Conservation (phyloP, 2,888 invertebrate species). For the Chorisops tibialis region DNA sequence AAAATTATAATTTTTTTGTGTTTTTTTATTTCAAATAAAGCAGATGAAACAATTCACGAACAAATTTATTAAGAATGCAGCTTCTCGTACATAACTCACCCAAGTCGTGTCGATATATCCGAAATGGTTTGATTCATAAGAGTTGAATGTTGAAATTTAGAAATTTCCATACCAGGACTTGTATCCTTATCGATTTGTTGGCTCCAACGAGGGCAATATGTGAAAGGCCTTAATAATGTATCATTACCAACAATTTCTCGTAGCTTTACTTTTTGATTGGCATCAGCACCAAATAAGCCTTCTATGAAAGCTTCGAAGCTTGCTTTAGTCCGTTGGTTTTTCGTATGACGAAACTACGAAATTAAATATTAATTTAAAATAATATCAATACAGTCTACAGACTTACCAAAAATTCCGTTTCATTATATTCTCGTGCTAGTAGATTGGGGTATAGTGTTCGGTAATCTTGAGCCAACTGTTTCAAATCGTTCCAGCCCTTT, state of each 20-base stretch:
- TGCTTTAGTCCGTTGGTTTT: conserved; percentile 58
- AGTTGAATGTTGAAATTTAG: conserved; percentile 40
- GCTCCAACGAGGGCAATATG: conserved; percentile 62
- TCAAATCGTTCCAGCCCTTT: conserved; percentile 63
- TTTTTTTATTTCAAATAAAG: background rate
- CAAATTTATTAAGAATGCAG: background rate
- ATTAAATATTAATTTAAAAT: background rate
- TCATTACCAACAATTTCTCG: conserved; percentile 44
- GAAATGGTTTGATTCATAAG: conserved; percentile 50
- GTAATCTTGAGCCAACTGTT: conserved; percentile 65
- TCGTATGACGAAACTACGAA: conserved; percentile 60
- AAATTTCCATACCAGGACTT: conserved; percentile 48
- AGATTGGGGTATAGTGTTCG: conserved; percentile 63
- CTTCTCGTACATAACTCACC: conserved; percentile 41
- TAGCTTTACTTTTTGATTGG: conserved; percentile 40
- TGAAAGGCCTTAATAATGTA: conserved; percentile 57
- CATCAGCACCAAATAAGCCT: conserved; percentile 53
- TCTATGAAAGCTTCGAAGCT: conserved; percentile 63
- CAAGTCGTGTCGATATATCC: conserved; percentile 56
- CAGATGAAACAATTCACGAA: no score
- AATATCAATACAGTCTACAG: background rate
- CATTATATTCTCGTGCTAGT: conserved; percentile 55
- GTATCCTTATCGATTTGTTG: conserved; percentile 54
- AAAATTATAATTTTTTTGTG: background rate
- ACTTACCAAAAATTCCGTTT: conserved; percentile 58